Conservation (phyloP, 2,113 vertebrate species). For the Phrynocephalus versicolor region DNA sequence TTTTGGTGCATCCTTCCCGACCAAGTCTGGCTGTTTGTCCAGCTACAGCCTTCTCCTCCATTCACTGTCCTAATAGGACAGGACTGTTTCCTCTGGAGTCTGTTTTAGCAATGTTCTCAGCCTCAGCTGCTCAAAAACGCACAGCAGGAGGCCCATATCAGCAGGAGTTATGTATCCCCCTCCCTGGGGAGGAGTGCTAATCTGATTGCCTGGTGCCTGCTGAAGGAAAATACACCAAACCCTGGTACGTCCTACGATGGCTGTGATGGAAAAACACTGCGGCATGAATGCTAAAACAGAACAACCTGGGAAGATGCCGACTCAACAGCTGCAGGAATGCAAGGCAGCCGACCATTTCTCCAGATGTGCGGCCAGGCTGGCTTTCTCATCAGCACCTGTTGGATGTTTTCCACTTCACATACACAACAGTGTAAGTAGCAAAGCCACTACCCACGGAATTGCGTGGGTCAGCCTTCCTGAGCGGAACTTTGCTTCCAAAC, state of each 20-base stretch:
- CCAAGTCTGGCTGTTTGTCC: slow-evolving; percentile 42
- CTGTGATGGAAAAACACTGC: background rate
- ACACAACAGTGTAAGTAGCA: background rate
- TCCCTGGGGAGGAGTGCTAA: slow-evolving; percentile 4
- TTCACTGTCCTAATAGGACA: background rate
- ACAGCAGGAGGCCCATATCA: rapidly evolving
- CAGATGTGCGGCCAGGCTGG: slow-evolving; percentile 32
- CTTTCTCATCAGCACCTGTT: slow-evolving; percentile 41
- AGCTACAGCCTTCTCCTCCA: slow-evolving; percentile 31
- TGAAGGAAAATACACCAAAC: background rate
- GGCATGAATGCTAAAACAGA: background rate
- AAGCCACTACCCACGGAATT: background rate
- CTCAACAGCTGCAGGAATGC: slow-evolving; percentile 7
- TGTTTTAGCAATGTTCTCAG: slow-evolving; percentile 27
- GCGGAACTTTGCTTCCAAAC: background rate
- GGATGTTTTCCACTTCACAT: background rate
- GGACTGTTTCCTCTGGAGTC: background rate
- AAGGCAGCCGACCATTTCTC: slow-evolving; percentile 22
- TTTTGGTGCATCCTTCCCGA: slow-evolving; percentile 53
- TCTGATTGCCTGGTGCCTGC: slow-evolving; percentile 26
- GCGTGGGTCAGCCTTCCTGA: slow-evolving; percentile 43
- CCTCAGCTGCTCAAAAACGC: background rate
- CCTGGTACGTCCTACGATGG: slow-evolving; percentile 18
- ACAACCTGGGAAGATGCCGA: background rate
- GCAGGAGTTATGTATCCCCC: rapidly evolving